Evolutionary conservation across 2,888 invertebrate species (phyloP).

Genomic region (Catocala fraxini): DNA sequence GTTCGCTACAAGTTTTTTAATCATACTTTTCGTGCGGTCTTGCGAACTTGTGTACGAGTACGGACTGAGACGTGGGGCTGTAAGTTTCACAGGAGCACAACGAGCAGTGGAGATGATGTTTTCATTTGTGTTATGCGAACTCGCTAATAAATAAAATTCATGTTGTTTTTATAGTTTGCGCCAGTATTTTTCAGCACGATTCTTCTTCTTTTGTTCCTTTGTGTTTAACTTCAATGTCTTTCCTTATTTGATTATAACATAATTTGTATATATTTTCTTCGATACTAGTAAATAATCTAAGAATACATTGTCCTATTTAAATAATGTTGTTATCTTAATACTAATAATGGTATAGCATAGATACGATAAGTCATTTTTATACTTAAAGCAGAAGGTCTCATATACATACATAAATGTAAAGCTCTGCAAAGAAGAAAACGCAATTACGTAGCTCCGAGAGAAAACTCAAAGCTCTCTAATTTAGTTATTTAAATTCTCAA

Average conservation of each 20-base stretch:
- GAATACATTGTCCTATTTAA: not conserved
- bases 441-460: constrained; percentile 24
- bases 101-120: constrained; percentile 42
- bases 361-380: constrained; percentile 14
- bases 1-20: constrained; percentile 66
- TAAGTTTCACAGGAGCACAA: constrained; percentile 53
- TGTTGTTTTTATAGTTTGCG: constrained; percentile 40
- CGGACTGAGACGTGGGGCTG: constrained; percentile 44
- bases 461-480: constrained; percentile 42
- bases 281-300: not conserved
- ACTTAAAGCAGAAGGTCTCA: constrained; percentile 21
- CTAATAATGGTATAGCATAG: constrained; percentile 2
- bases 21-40: constrained; percentile 65
- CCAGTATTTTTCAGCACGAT: constrained; percentile 36
- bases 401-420: constrained; percentile 25
- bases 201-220: constrained; percentile 26
- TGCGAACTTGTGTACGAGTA: constrained; percentile 55
- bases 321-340: constrained; percentile 2
- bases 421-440: constrained; percentile 24
- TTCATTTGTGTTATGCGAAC: constrained; percentile 45
- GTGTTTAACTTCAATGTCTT: constrained; percentile 23
- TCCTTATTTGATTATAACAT: constrained; percentile 15
- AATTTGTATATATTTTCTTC: not conserved
- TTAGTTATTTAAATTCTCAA: constrained; percentile 49
- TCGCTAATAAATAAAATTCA: constrained; percentile 47